Percentiles rank a stretch among this genome's conserved stretches.
phyloP scores from a whole-genome alignment of 1,140 invertebrate species.

The Bacillus rossius region DNA sequence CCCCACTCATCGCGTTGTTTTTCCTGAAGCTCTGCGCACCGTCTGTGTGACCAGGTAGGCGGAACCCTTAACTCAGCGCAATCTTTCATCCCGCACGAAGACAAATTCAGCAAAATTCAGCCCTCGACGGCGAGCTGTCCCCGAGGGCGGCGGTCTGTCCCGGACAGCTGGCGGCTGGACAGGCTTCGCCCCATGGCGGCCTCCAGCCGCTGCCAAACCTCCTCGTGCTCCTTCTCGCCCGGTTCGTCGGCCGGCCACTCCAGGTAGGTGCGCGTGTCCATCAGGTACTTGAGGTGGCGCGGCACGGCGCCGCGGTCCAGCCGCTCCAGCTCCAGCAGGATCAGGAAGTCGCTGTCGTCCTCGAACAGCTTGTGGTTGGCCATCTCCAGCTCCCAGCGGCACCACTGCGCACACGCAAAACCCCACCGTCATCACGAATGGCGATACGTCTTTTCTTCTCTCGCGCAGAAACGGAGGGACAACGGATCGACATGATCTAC shows the following conservation, averaged over 20 bases:
- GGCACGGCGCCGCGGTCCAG: not conserved
- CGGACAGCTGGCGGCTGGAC: no score
- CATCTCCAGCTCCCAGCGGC: conserved; percentile 15
- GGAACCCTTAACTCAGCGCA: no score
- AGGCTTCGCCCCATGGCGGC: not conserved
- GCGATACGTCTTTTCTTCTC: not conserved
- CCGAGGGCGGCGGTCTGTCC: no score
- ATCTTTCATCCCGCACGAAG: no score
- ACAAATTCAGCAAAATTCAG: no score
- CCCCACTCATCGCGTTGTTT: no score
- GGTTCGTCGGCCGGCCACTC: conserved; percentile 3
- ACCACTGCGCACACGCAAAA: conserved; percentile 8
- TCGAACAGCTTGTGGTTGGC: conserved; percentile 12
- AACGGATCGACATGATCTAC: no score
- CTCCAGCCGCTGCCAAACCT: not conserved
- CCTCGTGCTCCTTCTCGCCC: not conserved
- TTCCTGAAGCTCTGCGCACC: no score
- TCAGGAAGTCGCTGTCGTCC: conserved; percentile 10
- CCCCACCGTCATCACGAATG: not conserved
- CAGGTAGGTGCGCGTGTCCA: conserved; percentile 13
- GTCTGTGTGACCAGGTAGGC: no score
- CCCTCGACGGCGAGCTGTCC: no score
- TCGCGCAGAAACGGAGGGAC: no score
- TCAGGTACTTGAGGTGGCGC: conserved; percentile 1
- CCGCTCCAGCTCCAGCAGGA: conserved; percentile 10